phyloP scores from a whole-genome alignment of 2,888 invertebrate genomes.

The Drosophila nr. perissopoda region DNA sequence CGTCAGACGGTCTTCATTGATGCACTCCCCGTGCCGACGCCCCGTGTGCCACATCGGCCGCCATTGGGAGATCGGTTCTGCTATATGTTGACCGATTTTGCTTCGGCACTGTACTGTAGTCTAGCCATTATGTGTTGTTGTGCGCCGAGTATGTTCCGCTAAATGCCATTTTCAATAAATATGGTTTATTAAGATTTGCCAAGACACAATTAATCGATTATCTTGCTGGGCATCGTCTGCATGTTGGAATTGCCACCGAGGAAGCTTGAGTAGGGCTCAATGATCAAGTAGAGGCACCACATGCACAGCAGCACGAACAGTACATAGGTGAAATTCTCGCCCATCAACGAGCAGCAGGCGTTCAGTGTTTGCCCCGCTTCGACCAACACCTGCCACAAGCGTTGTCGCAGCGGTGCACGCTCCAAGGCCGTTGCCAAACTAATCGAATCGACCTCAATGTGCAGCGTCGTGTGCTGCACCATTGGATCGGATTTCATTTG shows the following conservation, averaged over 20 bases:
- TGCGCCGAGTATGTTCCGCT: conserved; percentile 71
- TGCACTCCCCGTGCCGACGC: conserved; percentile 40
- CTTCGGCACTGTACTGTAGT: conserved; percentile 70
- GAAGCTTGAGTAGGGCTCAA: conserved; percentile 54
- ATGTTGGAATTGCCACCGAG: conserved; percentile 27
- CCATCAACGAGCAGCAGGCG: conserved; percentile 64
- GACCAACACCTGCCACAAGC: conserved; percentile 62
- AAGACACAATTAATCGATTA: conserved; percentile 15
- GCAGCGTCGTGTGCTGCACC: conserved; percentile 65
- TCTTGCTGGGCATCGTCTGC: not conserved
- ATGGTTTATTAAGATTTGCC: not conserved
- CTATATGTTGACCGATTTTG: conserved; percentile 72
- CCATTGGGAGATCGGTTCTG: conserved; percentile 69
- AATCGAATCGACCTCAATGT: conserved; percentile 70
- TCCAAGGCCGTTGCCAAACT: conserved; percentile 58
- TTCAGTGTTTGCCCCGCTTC: conserved; percentile 52
- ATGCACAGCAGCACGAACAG: conserved; percentile 61
- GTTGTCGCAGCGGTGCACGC: conserved; percentile 58
- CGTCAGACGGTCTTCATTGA: conserved; percentile 62
- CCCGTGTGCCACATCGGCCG: conserved; percentile 36
- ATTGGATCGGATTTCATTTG: conserved; percentile 7
- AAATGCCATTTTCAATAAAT: conserved; percentile 19
- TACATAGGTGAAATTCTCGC: conserved; percentile 66
- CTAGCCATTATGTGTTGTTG: conserved; percentile 74
- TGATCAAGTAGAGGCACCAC: conserved; percentile 65